Base-by-base conservation (phyloP, 2,888 invertebrate species). In the Epinotia bilunana region DNA sequence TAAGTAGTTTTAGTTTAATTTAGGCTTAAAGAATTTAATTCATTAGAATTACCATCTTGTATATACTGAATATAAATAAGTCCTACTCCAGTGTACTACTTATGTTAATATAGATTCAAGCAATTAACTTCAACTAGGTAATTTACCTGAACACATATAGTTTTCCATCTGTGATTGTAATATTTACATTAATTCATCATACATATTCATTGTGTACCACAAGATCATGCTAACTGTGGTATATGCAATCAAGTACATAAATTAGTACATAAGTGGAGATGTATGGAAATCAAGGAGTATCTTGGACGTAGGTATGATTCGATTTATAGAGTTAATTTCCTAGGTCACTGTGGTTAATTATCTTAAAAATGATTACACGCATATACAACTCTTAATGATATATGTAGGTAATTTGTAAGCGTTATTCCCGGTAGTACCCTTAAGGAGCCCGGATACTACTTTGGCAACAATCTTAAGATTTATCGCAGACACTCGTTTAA, bases 221-320 rank as follows among this genome's bases (percentile, higher is more conserved):
- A 62, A 63, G 20, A 23, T 43, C 62, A 63, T 63, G 68, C 60
- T n/a, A 55, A 68, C 62, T 20, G 16, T 18, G 61, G 18, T 61
- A 68, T 46, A 23, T 13, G 20, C 43, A 33, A 62, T 57, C 68
- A 43, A 69, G 62, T 69, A 33, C 46, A 69, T 69, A 74, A 74
- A 74, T 20, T 55, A 64, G 28, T 28, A n/a, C 33, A 57, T 68
- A 74, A 74, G 69, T 74, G 73, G 73, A 46, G 55, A n/a, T 53
- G 20, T 74, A 74, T 74, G 73, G 69, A 69, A 63, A 74, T 74
- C 1, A 43, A 9, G 61, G 68, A 65, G 55, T 55, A 73, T 62
- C 55, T 55, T 62, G 46, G 28, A 55, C 23, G 53, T 60, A n/a
- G n/a, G n/a, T n/a, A 73, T 62, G 61, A 57, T 12, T 67, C 43